phyloP scores from a whole-genome alignment of 2,888 invertebrate genomes.

The Philhelius pedissequus region DNA sequence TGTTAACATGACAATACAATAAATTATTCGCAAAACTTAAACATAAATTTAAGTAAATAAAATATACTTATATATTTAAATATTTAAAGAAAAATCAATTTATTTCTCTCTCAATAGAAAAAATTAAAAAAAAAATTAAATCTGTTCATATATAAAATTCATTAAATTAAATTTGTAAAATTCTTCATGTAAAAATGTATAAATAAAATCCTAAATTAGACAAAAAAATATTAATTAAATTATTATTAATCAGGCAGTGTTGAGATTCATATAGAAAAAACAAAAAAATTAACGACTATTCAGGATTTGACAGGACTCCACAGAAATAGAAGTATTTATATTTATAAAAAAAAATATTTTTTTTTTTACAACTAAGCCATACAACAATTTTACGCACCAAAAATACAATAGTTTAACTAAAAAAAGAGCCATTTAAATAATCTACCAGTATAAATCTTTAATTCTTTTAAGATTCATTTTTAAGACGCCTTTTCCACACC shows the following conservation, averaged over 20 bases:
- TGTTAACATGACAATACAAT: constrained; percentile 72
- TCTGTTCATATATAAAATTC: constrained; percentile 17
- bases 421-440: background rate
- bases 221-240: constrained; percentile 42
- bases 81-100: constrained; percentile 9
- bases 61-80: constrained; percentile 45
- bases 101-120: constrained; percentile 54
- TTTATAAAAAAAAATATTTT: constrained; percentile 13
- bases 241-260: constrained; percentile 61
- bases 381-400: constrained; percentile 23
- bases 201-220: constrained; percentile 34
- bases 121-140: constrained; percentile 12
- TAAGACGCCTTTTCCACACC: constrained; percentile 55
- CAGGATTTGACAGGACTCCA: constrained; percentile 40
- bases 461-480: constrained; percentile 7
- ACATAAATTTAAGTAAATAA: constrained; percentile 58
- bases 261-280: constrained; percentile 14
- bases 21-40: constrained; percentile 54
- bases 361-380: constrained; percentile 1
- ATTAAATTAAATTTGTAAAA: constrained; percentile 33
- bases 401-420: constrained; percentile 42
- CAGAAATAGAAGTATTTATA: constrained; percentile 60
- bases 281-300: background rate
- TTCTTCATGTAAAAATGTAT: constrained; percentile 61
- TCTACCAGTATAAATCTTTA: constrained; percentile 24